A percentile compares a stretch with the other conserved stretches of the same genome.
These are phyloP conservation scores for Apodemia mormo DNA, from an alignment of 2,888 invertebrate genomes.

Conservation along the genomic window DNA sequence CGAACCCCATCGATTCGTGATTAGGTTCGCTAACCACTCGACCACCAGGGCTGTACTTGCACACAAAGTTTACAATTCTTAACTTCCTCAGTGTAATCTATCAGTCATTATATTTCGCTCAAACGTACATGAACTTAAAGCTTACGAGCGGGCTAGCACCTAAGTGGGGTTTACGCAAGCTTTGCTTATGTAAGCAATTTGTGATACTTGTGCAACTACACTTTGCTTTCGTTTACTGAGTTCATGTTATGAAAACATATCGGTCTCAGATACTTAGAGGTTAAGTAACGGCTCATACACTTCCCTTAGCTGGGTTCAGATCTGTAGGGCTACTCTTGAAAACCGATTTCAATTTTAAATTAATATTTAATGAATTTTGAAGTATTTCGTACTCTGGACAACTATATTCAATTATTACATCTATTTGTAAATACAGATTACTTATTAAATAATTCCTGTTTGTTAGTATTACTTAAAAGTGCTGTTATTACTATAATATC, in stretches of 20 bases:
- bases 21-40: no score
- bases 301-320: no score
- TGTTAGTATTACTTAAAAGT: no score
- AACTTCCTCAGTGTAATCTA: background rate
- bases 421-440: no score
- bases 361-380: no score
- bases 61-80: background rate
- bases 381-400: no score
- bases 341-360: no score
- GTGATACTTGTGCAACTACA: constrained; percentile 69
- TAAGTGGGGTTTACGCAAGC: constrained; percentile 73
- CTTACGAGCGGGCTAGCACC: constrained; percentile 59
- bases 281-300: constrained; percentile 9
- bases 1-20: no score
- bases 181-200: constrained; percentile 71
- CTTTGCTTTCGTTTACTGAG: constrained; percentile 58
- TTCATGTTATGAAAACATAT: constrained; percentile 42
- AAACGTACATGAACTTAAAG: constrained; percentile 67
- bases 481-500: background rate
- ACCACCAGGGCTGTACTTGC: background rate
- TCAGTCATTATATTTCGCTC: constrained; percentile 52
- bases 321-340: no score
- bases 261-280: constrained; percentile 17
- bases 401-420: no score
- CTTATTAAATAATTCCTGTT: no score